Percentiles rank a stretch among this genome's conserved stretches.
phyloP scores from a whole-genome alignment of 2,888 invertebrate genomes.

The Eupithecia dodoneata region DNA sequence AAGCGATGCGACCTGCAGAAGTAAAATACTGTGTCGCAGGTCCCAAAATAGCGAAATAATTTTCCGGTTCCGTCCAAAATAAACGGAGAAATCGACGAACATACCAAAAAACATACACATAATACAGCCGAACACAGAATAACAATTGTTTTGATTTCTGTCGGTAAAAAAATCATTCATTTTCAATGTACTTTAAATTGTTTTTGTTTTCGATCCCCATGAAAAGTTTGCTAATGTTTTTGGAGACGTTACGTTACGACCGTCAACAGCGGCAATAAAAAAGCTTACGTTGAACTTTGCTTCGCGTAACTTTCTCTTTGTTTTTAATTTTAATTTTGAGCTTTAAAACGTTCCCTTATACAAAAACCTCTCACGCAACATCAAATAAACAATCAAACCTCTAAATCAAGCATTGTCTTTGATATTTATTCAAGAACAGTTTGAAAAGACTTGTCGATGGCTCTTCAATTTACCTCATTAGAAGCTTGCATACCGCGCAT shows the following conservation, averaged over 20 bases:
- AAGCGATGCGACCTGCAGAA: no score
- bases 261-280: neutral
- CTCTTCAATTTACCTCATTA: slow-evolving; percentile 72
- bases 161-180: no score
- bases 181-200: no score
- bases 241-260: neutral
- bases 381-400: slow-evolving; percentile 35
- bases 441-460: slow-evolving; percentile 63
- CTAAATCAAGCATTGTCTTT: slow-evolving; percentile 52
- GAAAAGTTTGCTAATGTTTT: neutral
- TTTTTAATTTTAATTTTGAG: neutral
- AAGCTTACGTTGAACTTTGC: neutral
- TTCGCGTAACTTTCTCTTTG: neutral
- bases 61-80: no score
- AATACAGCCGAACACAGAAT: no score
- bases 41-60: no score
- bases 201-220: neutral
- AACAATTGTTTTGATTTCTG: no score
- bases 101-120: no score
- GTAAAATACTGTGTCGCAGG: no score
- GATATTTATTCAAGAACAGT: slow-evolving; percentile 58
- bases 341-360: neutral
- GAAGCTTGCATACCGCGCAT: slow-evolving; percentile 50
- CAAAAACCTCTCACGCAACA: slow-evolving; percentile 7
- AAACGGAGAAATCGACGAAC: no score